Conservation (phyloP, 2,797 vertebrate genomes). For the Catamblyrhynchus diadema region DNA sequence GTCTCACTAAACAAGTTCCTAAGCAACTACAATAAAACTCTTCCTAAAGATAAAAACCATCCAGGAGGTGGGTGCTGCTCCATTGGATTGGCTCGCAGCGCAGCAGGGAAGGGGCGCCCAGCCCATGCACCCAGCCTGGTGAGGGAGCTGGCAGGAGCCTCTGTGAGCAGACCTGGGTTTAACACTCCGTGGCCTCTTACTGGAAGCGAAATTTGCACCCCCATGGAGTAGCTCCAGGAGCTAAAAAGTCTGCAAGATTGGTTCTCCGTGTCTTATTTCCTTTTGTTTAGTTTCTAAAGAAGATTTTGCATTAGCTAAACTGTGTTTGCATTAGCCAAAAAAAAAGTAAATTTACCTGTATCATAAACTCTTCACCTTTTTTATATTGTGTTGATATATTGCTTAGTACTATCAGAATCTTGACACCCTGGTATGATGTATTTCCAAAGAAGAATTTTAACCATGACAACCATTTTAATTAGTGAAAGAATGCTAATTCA, state of each 20-base stretch:
- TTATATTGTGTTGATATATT: background rate
- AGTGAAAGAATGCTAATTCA: background rate
- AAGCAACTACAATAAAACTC: background rate
- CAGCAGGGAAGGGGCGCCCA: background rate
- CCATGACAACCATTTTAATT: background rate
- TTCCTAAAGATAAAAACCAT: background rate
- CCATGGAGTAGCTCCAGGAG: background rate
- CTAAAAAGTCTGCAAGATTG: background rate
- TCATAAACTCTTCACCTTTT: background rate
- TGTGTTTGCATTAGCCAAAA: background rate
- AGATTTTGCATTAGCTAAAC: background rate
- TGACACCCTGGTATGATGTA: background rate
- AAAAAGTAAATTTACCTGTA: background rate
- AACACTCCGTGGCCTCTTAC: background rate
- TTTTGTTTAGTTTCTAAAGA: background rate
- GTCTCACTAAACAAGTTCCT: conserved; percentile 10
- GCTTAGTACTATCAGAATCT: background rate
- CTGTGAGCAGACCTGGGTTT: background rate
- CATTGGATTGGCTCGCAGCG: background rate
- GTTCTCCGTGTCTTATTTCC: rapidly evolving
- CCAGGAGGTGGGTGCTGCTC: background rate
- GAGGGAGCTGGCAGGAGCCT: background rate
- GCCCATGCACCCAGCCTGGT: background rate
- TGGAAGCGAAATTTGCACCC: background rate
- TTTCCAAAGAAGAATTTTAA: background rate